These are phyloP conservation scores for Polyodon spathula DNA, from an alignment of 2,113 vertebrate genomes.

Conservation along the genomic window DNA sequence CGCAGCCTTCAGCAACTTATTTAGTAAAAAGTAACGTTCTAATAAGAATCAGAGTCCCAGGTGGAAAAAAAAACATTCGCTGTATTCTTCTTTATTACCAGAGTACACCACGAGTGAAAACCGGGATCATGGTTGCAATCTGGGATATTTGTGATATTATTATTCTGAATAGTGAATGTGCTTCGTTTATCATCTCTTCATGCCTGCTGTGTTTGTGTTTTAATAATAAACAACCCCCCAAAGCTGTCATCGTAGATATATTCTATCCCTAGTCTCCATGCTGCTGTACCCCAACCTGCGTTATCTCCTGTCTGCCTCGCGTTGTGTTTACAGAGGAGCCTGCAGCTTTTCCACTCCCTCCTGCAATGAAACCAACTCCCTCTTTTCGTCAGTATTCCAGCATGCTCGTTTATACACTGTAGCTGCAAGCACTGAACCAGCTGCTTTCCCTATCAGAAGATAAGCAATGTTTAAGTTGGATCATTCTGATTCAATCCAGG, in stretches of 20 bases:
- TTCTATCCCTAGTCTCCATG: constrained; percentile 18
- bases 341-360: no score
- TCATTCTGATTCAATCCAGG: no score
- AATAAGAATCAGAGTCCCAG: constrained; percentile 5
- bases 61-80: constrained; percentile 15
- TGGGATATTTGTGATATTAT: constrained; percentile 19
- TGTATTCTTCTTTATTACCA: constrained; percentile 15
- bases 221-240: constrained; percentile 21
- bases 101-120: constrained; percentile 24
- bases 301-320: no score
- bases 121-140: constrained; percentile 26
- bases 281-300: constrained; percentile 22
- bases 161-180: constrained; percentile 2
- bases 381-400: no score
- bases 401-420: no score
- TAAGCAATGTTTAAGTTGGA: no score
- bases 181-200: not conserved
- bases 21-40: constrained; percentile 9
- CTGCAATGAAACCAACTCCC: no score
- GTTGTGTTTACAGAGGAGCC: no score
- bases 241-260: constrained; percentile 16
- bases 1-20: constrained; percentile 24
- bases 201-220: constrained; percentile 2
- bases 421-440: no score
- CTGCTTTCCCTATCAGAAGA: no score